Evolutionary conservation across 2,888 invertebrate species (phyloP), one percentile per base, ranked within the genome.

Genomic region (Drosophila aldrichi): DNA sequence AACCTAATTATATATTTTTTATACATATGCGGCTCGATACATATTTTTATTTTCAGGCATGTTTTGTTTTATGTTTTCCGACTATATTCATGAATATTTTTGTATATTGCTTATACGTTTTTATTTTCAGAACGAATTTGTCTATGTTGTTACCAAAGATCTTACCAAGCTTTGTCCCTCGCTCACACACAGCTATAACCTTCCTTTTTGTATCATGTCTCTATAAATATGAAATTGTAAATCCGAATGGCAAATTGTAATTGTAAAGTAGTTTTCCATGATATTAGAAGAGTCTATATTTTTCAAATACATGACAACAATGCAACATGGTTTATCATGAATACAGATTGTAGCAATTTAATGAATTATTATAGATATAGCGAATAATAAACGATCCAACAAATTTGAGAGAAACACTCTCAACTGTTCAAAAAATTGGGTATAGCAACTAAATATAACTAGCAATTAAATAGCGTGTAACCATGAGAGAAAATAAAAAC

Each of bases 401-500:
- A 56, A 49, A 44, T 34, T 32, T 16, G 41, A 61, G 74, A 63
- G 59, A 69, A 56, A 51, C 70, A 58, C 74, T 65, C 56, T 61
- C 43, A 76, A 70, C 74, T 71, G 82, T 85, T 82, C 75, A 83
- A 81, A 70, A 77, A 72, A 70, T 73, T 77, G 69, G 65, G 65
- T 74, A 56, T 74, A 82, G 77, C 70, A 70, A 80, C 80, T 80
- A 73, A 82, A 80, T 71, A 84, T 65, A 86, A 77, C 64, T 83
- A 83, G 88, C n/a, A 69, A 77, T 77, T 88, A 82, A 85, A 77
- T 82, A 85, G 74, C 14, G 49, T 84, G 65, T 84, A 82, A 68
- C 66, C 56, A 73, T 68, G 64, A 74, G 67, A 25, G 77, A 76
- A 74, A 71, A 69, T 6, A 79, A 76, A 74, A 71, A 69, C 83